A percentile compares a stretch with the other conserved stretches of the same genome.
These are phyloP conservation scores for Sceloporus tristichus DNA, from an alignment of 2,113 vertebrate species.

Conservation along the genomic window DNA sequence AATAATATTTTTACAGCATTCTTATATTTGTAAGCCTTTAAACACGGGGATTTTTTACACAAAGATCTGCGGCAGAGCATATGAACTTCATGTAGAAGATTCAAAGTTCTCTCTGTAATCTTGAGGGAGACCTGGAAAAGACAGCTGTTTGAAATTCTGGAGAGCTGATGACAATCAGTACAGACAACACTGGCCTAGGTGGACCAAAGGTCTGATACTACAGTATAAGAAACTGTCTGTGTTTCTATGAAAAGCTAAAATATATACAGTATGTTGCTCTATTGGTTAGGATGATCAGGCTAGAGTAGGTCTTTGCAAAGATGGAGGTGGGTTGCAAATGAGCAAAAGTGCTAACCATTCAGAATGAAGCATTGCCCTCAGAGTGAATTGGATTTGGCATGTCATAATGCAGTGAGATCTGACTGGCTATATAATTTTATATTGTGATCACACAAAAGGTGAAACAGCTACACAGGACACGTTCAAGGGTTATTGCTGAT, in stretches of 20 bases:
- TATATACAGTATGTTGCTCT: no score
- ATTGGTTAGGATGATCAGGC: no score
- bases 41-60: not conserved
- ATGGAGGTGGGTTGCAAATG: not conserved
- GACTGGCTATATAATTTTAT: not conserved
- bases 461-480: no score
- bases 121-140: not conserved
- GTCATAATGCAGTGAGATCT: not conserved
- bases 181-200: not conserved
- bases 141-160: not conserved
- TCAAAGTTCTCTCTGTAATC: no score
- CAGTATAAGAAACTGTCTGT: not conserved
- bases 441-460: not conserved
- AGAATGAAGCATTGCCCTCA: not conserved
- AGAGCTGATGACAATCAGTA: no score
- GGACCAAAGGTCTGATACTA: not conserved
- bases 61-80: not conserved
- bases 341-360: not conserved
- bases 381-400: not conserved
- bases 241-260: not conserved
- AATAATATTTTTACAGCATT: not conserved
- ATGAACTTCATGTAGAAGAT: no score
- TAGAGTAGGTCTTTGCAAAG: no score
- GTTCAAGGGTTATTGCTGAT: not conserved
- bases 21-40: not conserved